These are phyloP conservation scores for Cygnus buccinator DNA, from an alignment of 2,113 vertebrate species.

Conservation along the genomic window DNA sequence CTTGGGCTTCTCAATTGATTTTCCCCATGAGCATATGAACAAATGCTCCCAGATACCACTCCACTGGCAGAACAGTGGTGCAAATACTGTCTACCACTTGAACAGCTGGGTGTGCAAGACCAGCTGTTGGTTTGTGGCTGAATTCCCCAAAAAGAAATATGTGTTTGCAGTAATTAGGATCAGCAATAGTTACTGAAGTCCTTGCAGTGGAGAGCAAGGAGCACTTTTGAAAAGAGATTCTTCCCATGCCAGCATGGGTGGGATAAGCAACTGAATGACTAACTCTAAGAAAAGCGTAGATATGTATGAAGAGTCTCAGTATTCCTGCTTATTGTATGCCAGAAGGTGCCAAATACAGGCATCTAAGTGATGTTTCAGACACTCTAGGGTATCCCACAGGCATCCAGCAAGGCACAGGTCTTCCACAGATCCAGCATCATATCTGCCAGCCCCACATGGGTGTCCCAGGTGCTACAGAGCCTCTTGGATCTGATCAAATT, in stretches of 20 bases:
- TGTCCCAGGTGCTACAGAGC: not conserved
- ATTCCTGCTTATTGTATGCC: not conserved
- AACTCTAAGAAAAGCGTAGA: not conserved
- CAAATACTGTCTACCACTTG: not conserved
- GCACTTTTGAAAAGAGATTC: not conserved
- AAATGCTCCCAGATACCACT: not conserved
- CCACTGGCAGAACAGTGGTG: not conserved
- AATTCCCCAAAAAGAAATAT: not conserved
- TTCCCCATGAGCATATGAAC: not conserved
- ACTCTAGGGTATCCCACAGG: not conserved
- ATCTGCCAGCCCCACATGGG: not conserved
- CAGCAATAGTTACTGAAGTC: not conserved
- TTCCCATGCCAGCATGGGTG: not conserved
- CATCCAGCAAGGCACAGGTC: not conserved
- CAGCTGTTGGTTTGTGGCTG: not conserved
- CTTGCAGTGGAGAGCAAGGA: fast-evolving
- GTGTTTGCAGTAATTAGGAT: not conserved
- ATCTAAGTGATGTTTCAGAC: not conserved
- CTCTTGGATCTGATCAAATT: not conserved
- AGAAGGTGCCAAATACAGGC: not conserved
- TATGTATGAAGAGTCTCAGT: not conserved
- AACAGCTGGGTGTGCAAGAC: not conserved
- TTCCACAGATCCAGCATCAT: not conserved
- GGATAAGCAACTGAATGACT: not conserved
- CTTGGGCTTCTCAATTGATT: not conserved